A percentile compares a stretch with the other conserved stretches of the same genome.
Evolutionary conservation across 92 coral and sea anemone species (phyloP).

Genomic region (Nematostella vectensis): DNA sequence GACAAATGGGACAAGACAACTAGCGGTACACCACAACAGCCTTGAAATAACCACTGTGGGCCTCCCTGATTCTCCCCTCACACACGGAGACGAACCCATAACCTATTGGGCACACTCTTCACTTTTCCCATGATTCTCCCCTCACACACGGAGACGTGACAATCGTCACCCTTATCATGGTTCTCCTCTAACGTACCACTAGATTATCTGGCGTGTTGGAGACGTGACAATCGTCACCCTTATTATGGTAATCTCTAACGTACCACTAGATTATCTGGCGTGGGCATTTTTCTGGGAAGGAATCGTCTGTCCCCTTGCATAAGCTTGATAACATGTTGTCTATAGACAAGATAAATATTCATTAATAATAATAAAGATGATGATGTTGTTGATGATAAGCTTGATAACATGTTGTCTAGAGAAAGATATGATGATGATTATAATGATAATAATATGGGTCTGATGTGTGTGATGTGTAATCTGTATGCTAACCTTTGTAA

Average conservation of each 20-base stretch:
- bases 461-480: no score
- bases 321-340: slow-evolving; percentile 36
- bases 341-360: slow-evolving; percentile 4
- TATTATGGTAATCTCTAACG: no score
- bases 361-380: neutral
- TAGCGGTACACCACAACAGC: no score
- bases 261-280: slow-evolving; percentile 31
- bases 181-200: slow-evolving; percentile 44
- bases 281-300: slow-evolving; percentile 20
- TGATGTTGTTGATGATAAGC: neutral
- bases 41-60: no score
- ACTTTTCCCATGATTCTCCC: neutral
- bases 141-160: neutral
- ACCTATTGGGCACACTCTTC: no score
- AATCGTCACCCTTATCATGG: no score
- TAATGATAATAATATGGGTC: no score
- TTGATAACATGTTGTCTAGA: slow-evolving; percentile 3
- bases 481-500: no score
- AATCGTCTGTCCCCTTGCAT: slow-evolving; percentile 21
- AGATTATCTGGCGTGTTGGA: slow-evolving; percentile 7
- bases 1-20: neutral
- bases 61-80: no score
- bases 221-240: no score
- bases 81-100: no score
- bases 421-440: no score